These are phyloP conservation scores for Erpornis zantholeuca DNA, from an alignment of 2,113 vertebrate genomes.

Conservation along the genomic window DNA sequence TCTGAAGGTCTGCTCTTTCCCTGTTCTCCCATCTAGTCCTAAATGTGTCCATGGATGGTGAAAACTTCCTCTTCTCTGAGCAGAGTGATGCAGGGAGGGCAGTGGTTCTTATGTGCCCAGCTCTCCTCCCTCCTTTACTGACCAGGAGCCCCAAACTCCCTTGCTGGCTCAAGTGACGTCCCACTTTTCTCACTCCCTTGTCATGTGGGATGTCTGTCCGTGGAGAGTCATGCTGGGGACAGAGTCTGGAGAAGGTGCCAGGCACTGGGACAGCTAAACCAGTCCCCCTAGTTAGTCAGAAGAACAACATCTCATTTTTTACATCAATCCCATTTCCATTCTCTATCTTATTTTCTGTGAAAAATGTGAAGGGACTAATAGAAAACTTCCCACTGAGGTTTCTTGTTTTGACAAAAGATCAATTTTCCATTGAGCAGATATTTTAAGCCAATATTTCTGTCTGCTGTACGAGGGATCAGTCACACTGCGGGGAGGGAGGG, in stretches of 20 bases:
- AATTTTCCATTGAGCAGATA: background rate
- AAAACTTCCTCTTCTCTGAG: background rate
- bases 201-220: background rate
- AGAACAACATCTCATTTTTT: background rate
- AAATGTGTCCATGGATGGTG: background rate
- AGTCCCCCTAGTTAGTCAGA: background rate
- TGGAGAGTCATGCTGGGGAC: background rate
- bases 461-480: background rate
- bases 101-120: background rate
- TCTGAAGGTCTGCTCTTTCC: background rate
- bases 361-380: background rate
- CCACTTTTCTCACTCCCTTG: background rate
- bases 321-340: background rate
- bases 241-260: background rate
- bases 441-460: constrained; percentile 8
- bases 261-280: background rate
- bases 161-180: background rate
- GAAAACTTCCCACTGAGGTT: background rate
- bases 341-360: background rate
- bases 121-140: background rate
- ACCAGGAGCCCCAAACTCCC: background rate
- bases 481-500: background rate
- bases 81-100: background rate
- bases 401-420: constrained; percentile 25
- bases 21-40: background rate